Conservation (phyloP, 2,888 invertebrate species). For the Tenthredo livida region DNA sequence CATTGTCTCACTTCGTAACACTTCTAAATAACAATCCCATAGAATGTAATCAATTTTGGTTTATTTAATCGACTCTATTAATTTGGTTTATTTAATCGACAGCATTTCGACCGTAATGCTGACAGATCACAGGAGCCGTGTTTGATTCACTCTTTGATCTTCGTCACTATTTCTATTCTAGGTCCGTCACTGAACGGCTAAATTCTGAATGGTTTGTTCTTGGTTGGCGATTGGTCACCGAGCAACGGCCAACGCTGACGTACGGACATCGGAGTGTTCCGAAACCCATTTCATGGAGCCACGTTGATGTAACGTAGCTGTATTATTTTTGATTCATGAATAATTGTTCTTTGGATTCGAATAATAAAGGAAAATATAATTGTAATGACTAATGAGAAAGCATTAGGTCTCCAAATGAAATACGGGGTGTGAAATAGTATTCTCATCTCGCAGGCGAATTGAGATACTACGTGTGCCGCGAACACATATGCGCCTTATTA, state of each 20-base stretch:
- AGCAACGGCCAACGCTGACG: not conserved
- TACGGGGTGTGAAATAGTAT: too few species aligned
- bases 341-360: too few species aligned
- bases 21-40: not conserved
- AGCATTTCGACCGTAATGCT: constrained; percentile 54
- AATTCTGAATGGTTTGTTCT: not conserved
- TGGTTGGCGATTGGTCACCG: not conserved
- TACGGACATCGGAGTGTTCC: not conserved
- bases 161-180: not conserved
- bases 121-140: not conserved
- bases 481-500: too few species aligned
- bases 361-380: too few species aligned
- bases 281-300: too few species aligned
- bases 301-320: too few species aligned
- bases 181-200: not conserved
- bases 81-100: not conserved
- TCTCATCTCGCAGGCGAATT: too few species aligned
- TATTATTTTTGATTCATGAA: too few species aligned
- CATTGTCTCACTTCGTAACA: constrained; percentile 14
- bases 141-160: not conserved
- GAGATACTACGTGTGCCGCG: too few species aligned
- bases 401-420: too few species aligned
- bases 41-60: not conserved
- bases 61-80: not conserved
- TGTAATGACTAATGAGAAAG: too few species aligned